Percentiles rank a stretch among this genome's conserved stretches.
Evolutionary conservation across 2,888 invertebrate genomes (phyloP).

Genomic region (Anoncus sp.): DNA sequence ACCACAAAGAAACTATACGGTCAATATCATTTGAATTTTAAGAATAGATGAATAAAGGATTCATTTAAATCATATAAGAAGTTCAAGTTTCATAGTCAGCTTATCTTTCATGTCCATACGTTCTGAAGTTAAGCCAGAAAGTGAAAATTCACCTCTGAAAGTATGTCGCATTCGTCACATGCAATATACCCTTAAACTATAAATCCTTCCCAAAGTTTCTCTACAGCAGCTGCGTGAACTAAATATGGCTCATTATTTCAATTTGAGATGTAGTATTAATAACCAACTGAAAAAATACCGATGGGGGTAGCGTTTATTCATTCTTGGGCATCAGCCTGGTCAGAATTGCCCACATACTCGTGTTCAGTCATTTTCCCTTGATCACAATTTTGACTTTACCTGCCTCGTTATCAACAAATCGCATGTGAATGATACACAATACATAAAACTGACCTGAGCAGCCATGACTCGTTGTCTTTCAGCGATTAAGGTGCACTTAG

Average conservation of each 20-base stretch:
- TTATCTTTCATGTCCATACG: not conserved
- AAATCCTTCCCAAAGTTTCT: not conserved
- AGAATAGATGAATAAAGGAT: too few species aligned
- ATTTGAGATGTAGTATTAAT: too few species aligned
- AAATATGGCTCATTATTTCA: not conserved
- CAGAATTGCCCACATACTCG: too few species aligned
- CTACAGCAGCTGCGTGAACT: not conserved
- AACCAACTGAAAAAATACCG: too few species aligned
- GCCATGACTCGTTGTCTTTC: constrained; percentile 99
- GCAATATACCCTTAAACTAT: not conserved
- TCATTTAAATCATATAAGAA: too few species aligned
- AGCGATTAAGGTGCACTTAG: constrained; percentile 99
- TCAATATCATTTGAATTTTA: too few species aligned
- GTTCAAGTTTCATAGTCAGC: not conserved
- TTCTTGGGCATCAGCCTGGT: too few species aligned
- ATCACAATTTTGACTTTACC: too few species aligned
- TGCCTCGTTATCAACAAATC: not conserved
- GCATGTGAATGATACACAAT: not conserved
- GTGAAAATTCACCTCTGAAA: not conserved
- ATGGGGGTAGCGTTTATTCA: too few species aligned
- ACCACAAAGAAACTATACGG: too few species aligned
- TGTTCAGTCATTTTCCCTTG: too few species aligned
- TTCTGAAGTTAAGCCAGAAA: not conserved
- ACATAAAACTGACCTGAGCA: constrained; percentile 89
- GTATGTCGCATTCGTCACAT: not conserved